Conservation (phyloP, 2,797 vertebrate species). For the Australoheros facetus region DNA sequence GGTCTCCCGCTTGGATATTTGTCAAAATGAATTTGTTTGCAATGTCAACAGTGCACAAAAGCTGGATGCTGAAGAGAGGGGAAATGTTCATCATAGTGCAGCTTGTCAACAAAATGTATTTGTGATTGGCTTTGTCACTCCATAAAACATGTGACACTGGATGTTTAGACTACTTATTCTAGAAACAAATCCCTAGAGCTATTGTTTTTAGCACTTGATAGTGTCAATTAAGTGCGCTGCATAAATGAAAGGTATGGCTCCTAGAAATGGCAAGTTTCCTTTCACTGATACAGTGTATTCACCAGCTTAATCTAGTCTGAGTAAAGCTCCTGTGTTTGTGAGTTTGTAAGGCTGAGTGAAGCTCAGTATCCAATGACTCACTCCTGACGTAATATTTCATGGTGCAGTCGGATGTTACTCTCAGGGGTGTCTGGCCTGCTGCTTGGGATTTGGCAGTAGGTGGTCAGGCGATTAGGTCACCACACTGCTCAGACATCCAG, state of each 20-base stretch:
- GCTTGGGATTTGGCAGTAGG: slow-evolving; percentile 72
- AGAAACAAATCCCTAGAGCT: neutral
- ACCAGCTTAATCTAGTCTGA: slow-evolving; percentile 52
- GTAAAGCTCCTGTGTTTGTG: slow-evolving; percentile 57
- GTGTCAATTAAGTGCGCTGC: slow-evolving; percentile 5
- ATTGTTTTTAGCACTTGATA: neutral
- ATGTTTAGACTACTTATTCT: neutral
- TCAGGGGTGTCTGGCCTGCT: slow-evolving; percentile 64
- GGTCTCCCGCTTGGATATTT: slow-evolving; percentile 60
- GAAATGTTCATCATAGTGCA: slow-evolving; percentile 9
- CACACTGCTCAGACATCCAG: slow-evolving; percentile 58
- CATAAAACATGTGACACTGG: neutral
- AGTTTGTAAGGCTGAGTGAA: slow-evolving; percentile 56
- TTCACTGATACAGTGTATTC: slow-evolving; percentile 33
- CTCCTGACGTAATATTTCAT: slow-evolving; percentile 75
- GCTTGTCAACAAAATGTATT: neutral
- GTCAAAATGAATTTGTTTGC: slow-evolving; percentile 66
- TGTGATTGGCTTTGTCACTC: neutral
- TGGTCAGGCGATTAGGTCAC: slow-evolving; percentile 78
- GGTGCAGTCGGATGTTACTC: slow-evolving; percentile 69
- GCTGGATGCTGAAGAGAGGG: slow-evolving; percentile 43
- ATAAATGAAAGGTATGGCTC: slow-evolving; percentile 8
- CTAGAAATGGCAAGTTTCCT: slow-evolving; percentile 41
- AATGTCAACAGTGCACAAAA: slow-evolving; percentile 60
- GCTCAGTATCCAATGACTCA: slow-evolving; percentile 68